Base-by-base conservation (phyloP, 2,113 vertebrate species). In the Nannobrachium achirus region DNA sequence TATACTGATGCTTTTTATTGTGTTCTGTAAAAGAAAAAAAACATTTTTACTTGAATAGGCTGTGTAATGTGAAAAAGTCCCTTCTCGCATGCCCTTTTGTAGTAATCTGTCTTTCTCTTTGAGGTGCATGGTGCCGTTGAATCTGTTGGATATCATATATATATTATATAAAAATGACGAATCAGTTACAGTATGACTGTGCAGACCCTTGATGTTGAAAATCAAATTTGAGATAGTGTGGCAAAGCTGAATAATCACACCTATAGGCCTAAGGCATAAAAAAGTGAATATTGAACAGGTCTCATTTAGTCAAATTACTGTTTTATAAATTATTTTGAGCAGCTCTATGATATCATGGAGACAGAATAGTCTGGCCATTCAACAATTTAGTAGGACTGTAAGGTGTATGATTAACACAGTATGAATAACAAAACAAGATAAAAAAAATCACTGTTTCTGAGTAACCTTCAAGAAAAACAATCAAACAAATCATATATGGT, bases 11-110 rank as follows among this genome's bases (percentile, higher is more conserved):
- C 91, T 94, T 94, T 90, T 91, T 85, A 82, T 88, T 83, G 92
- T 93, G 87, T 86, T 94, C 92, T 95, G 93, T 94, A 92, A 82
- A 83, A 81, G 72, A 90, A 83, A 86, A 87, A 89, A 95, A 93
- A 91, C 90, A 88, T 90, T 87, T 86, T 93, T 93, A 96, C 95
- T 97, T 97, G 96, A 98, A 97, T 91, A 94, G 95, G 94, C 88
- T 91, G 92, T 93, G 92, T 96, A 87, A 87, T 88, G 88, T 90
- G 84, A 96, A 95, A 94, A 88, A 86, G 89, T 74, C 84, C 92
- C 88, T 83, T 91, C 90, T 93, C 93, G 96, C 96, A 97, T 97
- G 96, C 94, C 88, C 87, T 89, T 73, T 87, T 91, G 89, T 91
- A 87, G 91, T 93, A 80, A 84, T 75, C 67, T 89, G 78, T 88